Conservation (phyloP, 2,888 invertebrate species). For the Idaea biselata region DNA sequence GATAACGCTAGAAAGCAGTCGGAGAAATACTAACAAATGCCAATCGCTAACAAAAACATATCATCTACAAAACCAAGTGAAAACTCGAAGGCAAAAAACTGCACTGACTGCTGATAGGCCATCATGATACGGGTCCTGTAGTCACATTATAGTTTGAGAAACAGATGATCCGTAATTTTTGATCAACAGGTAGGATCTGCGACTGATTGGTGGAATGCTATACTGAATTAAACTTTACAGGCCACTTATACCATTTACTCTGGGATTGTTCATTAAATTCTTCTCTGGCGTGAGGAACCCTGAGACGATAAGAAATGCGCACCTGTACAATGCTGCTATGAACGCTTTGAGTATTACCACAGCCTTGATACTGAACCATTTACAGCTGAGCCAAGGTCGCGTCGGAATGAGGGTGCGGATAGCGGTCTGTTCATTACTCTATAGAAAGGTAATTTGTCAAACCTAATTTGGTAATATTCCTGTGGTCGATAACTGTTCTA, state of each 20-base stretch:
- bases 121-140: too few relatives aligned
- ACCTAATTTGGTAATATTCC: neutral
- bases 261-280: constrained; percentile 83
- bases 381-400: constrained; percentile 76
- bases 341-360: constrained; percentile 80
- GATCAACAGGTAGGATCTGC: too few relatives aligned
- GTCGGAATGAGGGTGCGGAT: constrained; percentile 89
- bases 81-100: too few relatives aligned
- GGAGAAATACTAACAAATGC: too few relatives aligned
- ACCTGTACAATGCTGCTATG: constrained; percentile 83
- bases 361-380: constrained; percentile 84
- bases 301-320: constrained; percentile 80
- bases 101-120: too few relatives aligned
- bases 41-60: too few relatives aligned
- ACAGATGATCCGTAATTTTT: too few relatives aligned
- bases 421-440: constrained; percentile 89
- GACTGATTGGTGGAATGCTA: too few relatives aligned
- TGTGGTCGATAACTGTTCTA: neutral
- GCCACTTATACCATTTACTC: constrained; percentile 81
- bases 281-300: constrained; percentile 77
- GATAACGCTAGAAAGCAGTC: too few relatives aligned
- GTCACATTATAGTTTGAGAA: too few relatives aligned
- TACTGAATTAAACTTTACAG: constrained; percentile 58
- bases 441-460: constrained; percentile 84
- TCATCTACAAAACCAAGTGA: too few relatives aligned